phyloP scores from a whole-genome alignment of 2,797 vertebrate species.

The Siniperca obscura region DNA sequence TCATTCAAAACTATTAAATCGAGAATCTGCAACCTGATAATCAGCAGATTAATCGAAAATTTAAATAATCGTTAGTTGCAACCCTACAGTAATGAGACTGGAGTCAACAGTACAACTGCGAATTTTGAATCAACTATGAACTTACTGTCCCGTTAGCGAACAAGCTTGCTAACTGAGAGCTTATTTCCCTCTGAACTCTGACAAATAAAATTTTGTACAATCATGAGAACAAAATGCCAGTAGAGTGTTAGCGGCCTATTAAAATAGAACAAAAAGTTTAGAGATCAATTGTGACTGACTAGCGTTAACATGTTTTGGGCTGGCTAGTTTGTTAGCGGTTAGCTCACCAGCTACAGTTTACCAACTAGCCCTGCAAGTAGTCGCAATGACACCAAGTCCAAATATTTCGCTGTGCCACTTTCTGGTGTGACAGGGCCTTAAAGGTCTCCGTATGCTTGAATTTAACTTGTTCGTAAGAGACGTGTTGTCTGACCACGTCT shows the following conservation, averaged over 20 bases:
- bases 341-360: background rate
- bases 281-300: background rate
- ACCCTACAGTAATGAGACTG: background rate
- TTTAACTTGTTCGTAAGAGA: too few species aligned
- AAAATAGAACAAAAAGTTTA: background rate
- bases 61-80: background rate
- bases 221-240: background rate
- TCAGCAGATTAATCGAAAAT: background rate
- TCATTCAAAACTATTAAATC: background rate
- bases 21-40: background rate
- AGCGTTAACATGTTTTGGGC: background rate
- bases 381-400: background rate
- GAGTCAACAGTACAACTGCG: background rate
- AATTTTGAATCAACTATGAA: background rate
- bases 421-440: slow-evolving; percentile 3
- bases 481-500: background rate
- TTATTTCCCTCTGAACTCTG: background rate
- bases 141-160: background rate
- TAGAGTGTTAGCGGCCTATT: background rate
- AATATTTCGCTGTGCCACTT: background rate
- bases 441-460: background rate
- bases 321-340: background rate
- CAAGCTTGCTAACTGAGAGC: background rate
- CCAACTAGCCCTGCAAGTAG: background rate
- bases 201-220: background rate